Evolutionary conservation across 2,888 invertebrate species (phyloP), one percentile per base, ranked within the genome.

Genomic region (Morpho achilles): DNA sequence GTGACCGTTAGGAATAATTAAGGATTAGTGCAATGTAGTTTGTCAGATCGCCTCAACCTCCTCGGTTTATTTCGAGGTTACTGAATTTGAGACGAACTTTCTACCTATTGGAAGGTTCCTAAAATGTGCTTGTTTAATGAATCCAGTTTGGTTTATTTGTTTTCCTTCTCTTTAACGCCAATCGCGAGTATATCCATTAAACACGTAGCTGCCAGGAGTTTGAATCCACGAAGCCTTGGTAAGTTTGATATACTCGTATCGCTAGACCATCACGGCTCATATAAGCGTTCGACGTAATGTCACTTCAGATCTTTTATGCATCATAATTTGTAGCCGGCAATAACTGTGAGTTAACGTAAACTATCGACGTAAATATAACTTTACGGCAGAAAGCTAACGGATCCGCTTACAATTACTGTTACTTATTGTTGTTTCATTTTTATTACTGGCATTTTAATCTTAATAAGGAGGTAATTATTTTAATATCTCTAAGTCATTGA

Each of bases 341-440:
- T 54, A 61, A 60, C 56, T 58, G 51, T 49, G 56, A 56, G 53
- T 54, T 60, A 60, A 62, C 60, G 61, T 46, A 57, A 54, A 58
- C 51, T 63, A 57, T 61, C 53, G 63, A 55, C 52, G 51, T 61
- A 54, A 58, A 61, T 59, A 61, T 59, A 54, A 61, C 59, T 56
- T 63, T 61, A 63, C 56, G 49, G 57, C 61, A 59, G 63, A 63
- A 63, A 63, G 63, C 56, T 59, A 59, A 61, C 61, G 55, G 61
- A 61, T 56, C 51, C 56, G 49, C 56, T 45, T 50, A 50, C 54
- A 50, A 51, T 56, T 54, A 61, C 61, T 49, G 54, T 63, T 50
- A 54, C 52, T 63, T 61, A 61, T 61, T 59, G 59, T 61, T 59
- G 59, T 61, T 59, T 32, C 53, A 59, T 55, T 61, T 61, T 61